Conservation (phyloP, 2,888 invertebrate species). For the Synanthedon vespiformis region DNA sequence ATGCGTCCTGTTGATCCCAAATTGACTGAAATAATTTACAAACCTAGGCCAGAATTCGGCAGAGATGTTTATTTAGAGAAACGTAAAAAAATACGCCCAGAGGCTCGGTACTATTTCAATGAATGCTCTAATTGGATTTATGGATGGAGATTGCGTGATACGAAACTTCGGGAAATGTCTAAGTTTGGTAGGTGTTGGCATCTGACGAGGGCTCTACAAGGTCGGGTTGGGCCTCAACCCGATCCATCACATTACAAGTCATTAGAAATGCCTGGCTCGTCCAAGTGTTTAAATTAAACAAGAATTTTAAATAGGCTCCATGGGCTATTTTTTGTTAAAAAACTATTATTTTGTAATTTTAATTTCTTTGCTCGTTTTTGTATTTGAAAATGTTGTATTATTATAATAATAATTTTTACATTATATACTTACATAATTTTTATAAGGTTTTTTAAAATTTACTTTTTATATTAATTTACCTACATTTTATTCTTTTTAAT, state of each 20-base stretch:
- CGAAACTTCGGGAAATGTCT: constrained; percentile 14
- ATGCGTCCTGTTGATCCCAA: constrained; percentile 34
- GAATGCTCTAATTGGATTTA: constrained; percentile 28
- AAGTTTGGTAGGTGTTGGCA: constrained; percentile 26
- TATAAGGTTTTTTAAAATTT: too few relatives aligned
- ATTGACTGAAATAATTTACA: constrained; percentile 20
- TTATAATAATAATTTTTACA: too few relatives aligned
- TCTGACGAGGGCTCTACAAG: constrained; percentile 21
- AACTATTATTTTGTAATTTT: too few relatives aligned
- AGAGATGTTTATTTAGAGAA: constrained; percentile 21
- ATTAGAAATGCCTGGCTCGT: constrained; percentile 15
- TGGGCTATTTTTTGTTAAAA: too few relatives aligned
- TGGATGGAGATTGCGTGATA: constrained; percentile 35
- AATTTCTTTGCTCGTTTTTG: too few relatives aligned
- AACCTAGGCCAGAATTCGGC: constrained; percentile 26
- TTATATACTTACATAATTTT: too few relatives aligned
- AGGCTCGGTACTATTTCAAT: constrained; percentile 32
- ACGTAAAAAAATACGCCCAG: constrained; percentile 21
- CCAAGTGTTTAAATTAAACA: constrained; percentile 8
- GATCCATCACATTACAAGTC: constrained; percentile 31
- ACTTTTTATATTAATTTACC: too few relatives aligned
- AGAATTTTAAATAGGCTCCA: too few relatives aligned
- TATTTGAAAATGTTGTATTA: too few relatives aligned
- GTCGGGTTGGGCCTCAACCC: constrained; percentile 29
- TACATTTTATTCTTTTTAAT: too few relatives aligned